Evolutionary conservation across 2,113 vertebrate species (phyloP), one percentile per base, ranked within the genome.

Genomic region (Syngnathus typhle): DNA sequence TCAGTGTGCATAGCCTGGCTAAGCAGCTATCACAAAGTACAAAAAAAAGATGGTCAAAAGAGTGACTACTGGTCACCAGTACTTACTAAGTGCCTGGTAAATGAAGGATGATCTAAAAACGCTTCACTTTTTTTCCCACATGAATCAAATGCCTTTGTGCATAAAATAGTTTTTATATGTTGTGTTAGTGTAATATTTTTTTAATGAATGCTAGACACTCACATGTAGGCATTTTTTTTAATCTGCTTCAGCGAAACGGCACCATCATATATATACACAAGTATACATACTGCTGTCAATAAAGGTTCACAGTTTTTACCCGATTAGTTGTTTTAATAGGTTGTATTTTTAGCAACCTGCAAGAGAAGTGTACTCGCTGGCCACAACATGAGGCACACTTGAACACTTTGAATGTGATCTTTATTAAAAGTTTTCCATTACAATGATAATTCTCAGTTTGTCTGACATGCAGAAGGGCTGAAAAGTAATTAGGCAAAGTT

Each of bases 201-300:
- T 32, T 32, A 32, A 77, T 85, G 79, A 86, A 87, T 82, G 58
- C 84, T 88, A 87, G 82, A 80, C 79, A 76, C 84, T 87, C 80
- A 87, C 84, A 74, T 77, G 70, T 87, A 85, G 74, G 68, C 69
- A 69, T 81, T 85, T 86, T 86, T 85, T 84, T 82, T 72, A 18
- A 82, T 87, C 77, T 68, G 88, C 89, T 90, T 90, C 84, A 83
- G 84, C 86, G 86, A 89, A 84, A 86, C 84, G 82, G 85, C 85
- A 84, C 83, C 80, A 44, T 90, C 89, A 88, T 88, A 7, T 90
- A 86, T 90, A 83, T 91, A 91, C 86, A 90, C 77, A 79, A 83
- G 78, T 91, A 88, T 92, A 92, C 88, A 89, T 90, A 92, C 93
- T 95, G 94, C 94, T 95, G 91, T 94, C 92, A 98, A 96, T 97